Percentiles rank a stretch among this genome's conserved stretches.
Evolutionary conservation across 2,797 vertebrate genomes (phyloP).

Genomic region (Dendrocincla tyrannina): DNA sequence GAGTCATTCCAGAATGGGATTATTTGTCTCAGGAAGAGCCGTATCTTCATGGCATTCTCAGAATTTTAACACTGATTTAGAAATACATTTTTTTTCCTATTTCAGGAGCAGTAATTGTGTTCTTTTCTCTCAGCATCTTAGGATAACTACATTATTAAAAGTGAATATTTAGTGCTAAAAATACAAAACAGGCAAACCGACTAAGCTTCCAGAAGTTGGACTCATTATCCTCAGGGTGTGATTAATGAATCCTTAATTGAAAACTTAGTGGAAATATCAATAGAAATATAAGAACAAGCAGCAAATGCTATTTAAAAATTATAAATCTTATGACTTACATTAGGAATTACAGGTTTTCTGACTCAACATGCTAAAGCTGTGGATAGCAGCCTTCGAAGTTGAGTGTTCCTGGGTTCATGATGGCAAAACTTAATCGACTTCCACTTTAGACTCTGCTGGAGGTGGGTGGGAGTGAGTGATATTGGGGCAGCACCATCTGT

Average conservation of each 20-base stretch:
- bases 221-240: not conserved
- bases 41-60: not conserved
- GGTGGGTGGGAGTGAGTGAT: not conserved
- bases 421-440: not conserved
- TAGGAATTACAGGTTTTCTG: slow-evolving; percentile 11
- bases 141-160: not conserved
- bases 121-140: not conserved
- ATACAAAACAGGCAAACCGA: not conserved
- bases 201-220: not conserved
- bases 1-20: not conserved
- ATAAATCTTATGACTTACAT: not conserved
- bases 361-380: not conserved
- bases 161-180: not conserved
- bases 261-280: not conserved
- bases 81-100: not conserved
- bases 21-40: not conserved
- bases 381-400: not conserved
- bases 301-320: slow-evolving; percentile 15
- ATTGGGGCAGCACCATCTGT: not conserved
- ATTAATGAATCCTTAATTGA: not conserved
- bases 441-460: not conserved
- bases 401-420: not conserved
- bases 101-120: not conserved
- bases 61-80: not conserved
- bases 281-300: not conserved